Evolutionary conservation across 2,888 invertebrate genomes (phyloP).

Genomic region (Sinopyrophorus schimmeli): DNA sequence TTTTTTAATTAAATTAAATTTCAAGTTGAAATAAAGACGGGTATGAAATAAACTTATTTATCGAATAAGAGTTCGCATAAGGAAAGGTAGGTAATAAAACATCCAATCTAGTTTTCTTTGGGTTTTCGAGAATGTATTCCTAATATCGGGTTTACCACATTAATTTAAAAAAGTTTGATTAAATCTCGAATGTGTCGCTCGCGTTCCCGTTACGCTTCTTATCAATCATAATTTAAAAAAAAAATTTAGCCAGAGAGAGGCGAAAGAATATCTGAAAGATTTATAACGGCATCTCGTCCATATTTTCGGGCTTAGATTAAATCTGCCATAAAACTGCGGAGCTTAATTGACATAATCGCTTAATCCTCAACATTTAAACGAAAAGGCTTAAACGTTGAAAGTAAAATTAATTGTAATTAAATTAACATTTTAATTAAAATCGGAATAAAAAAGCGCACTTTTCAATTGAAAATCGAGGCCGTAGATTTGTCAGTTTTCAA

Average conservation of each 20-base stretch:
- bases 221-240: conserved; percentile 11
- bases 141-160: conserved; percentile 16
- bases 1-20: too few relatives aligned
- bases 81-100: conserved; percentile 26
- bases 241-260: conserved; percentile 3
- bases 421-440: conserved; percentile 28
- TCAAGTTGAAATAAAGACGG: too few relatives aligned
- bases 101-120: conserved; percentile 24
- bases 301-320: conserved; percentile 16
- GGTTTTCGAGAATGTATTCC: conserved; percentile 16
- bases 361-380: conserved; percentile 20
- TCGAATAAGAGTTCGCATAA: too few relatives aligned
- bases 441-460: conserved; percentile 17
- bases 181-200: conserved; percentile 5
- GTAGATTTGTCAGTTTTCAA: conserved; percentile 2
- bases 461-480: conserved; percentile 14
- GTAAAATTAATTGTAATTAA: conserved; percentile 27
- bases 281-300: conserved; percentile 12
- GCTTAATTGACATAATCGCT: conserved; percentile 22
- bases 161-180: conserved; percentile 25
- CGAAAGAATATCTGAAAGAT: conserved; percentile 7
- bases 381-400: conserved; percentile 21
- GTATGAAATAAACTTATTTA: conserved; percentile 12
- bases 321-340: conserved; percentile 17
- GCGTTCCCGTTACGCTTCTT: not conserved